Conservation (phyloP, 2,113 vertebrate genomes). For the Proteles cristata region DNA sequence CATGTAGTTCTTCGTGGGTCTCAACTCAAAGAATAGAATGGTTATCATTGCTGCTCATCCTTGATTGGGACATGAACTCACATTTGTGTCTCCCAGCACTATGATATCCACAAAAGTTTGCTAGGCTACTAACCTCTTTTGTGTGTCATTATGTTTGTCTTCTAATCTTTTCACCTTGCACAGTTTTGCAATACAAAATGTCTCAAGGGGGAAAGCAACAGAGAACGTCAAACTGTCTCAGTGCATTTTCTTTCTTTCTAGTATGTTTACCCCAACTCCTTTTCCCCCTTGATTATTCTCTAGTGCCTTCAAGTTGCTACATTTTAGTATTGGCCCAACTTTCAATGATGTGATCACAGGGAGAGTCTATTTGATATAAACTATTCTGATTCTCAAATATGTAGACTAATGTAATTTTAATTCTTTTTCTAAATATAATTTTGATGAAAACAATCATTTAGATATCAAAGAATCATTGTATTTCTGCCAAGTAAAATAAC, state of each 20-base stretch:
- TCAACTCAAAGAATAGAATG: neutral
- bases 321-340: conserved; percentile 26
- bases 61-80: neutral
- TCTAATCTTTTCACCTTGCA: neutral
- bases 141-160: neutral
- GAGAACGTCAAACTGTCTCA: neutral
- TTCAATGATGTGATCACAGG: neutral
- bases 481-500: conserved; percentile 36
- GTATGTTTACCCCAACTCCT: neutral
- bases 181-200: neutral
- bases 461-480: neutral
- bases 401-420: neutral
- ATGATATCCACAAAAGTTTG: neutral
- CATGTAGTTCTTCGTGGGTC: neutral
- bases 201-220: neutral
- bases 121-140: neutral
- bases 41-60: neutral
- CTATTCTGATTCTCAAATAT: neutral
- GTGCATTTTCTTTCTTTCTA: neutral
- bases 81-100: neutral
- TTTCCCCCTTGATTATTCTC: neutral
- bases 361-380: neutral
- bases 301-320: neutral
- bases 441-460: neutral
- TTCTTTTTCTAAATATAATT: conserved; percentile 32